phyloP scores from a whole-genome alignment of 2,888 invertebrate species.

The Platypus cylindrus region DNA sequence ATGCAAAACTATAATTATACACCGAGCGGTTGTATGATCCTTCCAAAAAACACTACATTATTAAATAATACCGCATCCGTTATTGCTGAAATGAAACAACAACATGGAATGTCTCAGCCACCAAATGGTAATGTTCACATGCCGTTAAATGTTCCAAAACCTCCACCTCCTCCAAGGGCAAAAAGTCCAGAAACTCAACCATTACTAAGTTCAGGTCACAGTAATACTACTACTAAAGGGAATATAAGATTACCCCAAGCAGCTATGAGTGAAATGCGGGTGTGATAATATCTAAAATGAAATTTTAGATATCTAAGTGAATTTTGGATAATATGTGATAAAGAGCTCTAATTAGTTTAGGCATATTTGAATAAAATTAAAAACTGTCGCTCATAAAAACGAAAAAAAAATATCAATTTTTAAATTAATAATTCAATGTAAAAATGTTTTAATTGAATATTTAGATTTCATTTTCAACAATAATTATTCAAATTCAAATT shows the following conservation, averaged over 20 bases:
- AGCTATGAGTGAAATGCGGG: constrained; percentile 81
- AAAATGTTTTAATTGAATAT: no score
- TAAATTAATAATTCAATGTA: no score
- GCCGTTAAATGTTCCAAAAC: constrained; percentile 43
- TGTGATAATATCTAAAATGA: constrained; percentile 51
- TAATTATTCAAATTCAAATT: no score
- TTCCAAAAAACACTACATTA: constrained; percentile 46
- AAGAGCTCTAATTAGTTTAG: not conserved
- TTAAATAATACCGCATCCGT: constrained; percentile 39
- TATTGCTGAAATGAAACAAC: constrained; percentile 45
- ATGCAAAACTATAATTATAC: constrained; percentile 32
- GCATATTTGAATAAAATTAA: no score
- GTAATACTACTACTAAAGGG: constrained; percentile 35
- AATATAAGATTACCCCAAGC: constrained; percentile 62
- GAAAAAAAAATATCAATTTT: no score
- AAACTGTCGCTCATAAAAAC: no score
- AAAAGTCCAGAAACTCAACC: constrained; percentile 46
- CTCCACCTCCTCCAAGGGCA: constrained; percentile 43
- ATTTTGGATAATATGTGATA: constrained; percentile 6
- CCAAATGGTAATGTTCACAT: constrained; percentile 47
- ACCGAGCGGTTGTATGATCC: constrained; percentile 36
- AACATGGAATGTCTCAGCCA: constrained; percentile 44
- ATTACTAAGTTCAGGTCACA: constrained; percentile 33
- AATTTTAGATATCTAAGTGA: no score
- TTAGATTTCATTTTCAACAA: no score